Conservation (phyloP, 2,888 invertebrate genomes). For the Luperina nickerlii region DNA sequence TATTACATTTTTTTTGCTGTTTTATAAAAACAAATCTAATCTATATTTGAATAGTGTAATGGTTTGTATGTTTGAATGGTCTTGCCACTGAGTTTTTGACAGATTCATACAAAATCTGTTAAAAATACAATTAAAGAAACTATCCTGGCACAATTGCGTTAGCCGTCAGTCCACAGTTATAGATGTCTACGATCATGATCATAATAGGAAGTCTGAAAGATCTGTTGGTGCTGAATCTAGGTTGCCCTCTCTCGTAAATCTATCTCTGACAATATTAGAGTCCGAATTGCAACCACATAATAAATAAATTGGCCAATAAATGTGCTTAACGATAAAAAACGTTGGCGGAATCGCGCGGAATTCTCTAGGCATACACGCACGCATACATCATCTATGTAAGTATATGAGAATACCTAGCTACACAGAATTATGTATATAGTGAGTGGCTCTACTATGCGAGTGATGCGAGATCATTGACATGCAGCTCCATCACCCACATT, state of each 20-base stretch:
- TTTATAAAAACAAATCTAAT: no score
- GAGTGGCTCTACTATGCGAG: slow-evolving; percentile 58
- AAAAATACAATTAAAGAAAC: no score
- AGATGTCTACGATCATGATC: background rate
- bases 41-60: no score
- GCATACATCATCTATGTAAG: background rate
- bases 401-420: background rate
- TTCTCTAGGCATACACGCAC: slow-evolving; percentile 32
- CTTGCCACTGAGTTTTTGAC: no score
- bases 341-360: slow-evolving; percentile 36
- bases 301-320: no score
- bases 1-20: no score
- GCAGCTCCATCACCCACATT: slow-evolving; percentile 44
- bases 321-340: background rate
- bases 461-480: slow-evolving; percentile 67
- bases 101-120: no score
- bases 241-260: slow-evolving; percentile 31
- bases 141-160: background rate
- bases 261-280: slow-evolving; percentile 26
- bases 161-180: background rate
- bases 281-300: slow-evolving; percentile 37
- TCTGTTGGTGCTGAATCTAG: slow-evolving; percentile 1
- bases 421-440: slow-evolving; percentile 5
- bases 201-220: background rate
- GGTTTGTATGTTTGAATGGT: no score